A percentile compares a stretch with the other conserved stretches of the same genome.
Conservation (phyloP, 1,140 invertebrate genomes). For the Apis dorsata region DNA sequence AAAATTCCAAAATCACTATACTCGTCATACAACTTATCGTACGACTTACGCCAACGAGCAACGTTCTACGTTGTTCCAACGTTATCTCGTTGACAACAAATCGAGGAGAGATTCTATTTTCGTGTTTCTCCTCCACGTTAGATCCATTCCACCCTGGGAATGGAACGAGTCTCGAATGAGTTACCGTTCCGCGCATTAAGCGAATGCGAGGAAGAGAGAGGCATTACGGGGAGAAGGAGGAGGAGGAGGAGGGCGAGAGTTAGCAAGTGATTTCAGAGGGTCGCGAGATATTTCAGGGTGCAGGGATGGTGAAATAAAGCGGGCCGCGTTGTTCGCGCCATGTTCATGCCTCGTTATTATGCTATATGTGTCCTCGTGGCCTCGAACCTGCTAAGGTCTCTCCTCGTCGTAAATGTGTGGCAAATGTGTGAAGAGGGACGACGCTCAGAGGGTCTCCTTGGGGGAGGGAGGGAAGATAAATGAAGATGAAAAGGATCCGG, state of each 20-base stretch:
- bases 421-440: conserved; percentile 48
- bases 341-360: conserved; percentile 65
- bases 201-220: conserved; percentile 11
- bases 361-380: conserved; percentile 61
- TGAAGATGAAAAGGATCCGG: conserved; percentile 28
- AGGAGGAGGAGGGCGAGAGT: conserved; percentile 15
- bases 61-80: no score
- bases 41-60: no score
- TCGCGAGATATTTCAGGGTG: conserved; percentile 59
- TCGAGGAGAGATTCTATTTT: conserved; percentile 49
- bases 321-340: conserved; percentile 49
- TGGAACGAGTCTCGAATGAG: conserved; percentile 56
- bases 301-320: conserved; percentile 62
- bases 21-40: no score
- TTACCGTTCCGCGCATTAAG: conserved; percentile 55
- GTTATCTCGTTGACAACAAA: conserved; percentile 26
- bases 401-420: conserved; percentile 46
- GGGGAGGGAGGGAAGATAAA: conserved; percentile 42
- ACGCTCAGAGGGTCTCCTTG: neutral
- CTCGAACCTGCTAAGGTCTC: conserved; percentile 49
- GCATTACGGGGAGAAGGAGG: neutral
- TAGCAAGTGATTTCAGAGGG: conserved; percentile 62
- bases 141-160: conserved; percentile 31
- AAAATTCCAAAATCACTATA: no score
- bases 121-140: conserved; percentile 30